A percentile compares a stretch with the other conserved stretches of the same genome.
Conservation (phyloP, 1,140 invertebrate species). For the Drosophila parabipectinata region DNA sequence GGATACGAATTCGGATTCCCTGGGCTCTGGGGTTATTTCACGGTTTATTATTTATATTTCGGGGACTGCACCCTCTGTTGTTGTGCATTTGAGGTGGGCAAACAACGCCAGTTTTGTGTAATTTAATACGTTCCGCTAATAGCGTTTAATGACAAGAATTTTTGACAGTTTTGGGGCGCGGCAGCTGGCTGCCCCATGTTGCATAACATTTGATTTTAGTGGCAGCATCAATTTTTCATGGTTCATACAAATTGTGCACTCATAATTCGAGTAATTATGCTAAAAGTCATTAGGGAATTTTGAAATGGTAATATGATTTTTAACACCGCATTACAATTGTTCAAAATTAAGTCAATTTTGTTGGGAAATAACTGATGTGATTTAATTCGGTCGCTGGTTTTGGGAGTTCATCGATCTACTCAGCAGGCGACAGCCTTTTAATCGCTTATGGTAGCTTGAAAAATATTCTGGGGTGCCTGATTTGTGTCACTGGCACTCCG, state of each 20-base stretch:
- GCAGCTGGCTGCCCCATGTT: neutral
- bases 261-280: slow-evolving; percentile 53
- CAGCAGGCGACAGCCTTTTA: slow-evolving; percentile 34
- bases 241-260: slow-evolving; percentile 31
- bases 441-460: neutral
- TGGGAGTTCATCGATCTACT: slow-evolving; percentile 15
- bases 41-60: slow-evolving; percentile 68
- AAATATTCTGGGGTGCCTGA: slow-evolving; percentile 4
- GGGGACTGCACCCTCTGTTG: slow-evolving; percentile 26
- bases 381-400: slow-evolving; percentile 24
- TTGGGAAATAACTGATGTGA: slow-evolving; percentile 20
- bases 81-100: slow-evolving; percentile 49
- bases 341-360: slow-evolving; percentile 21
- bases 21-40: slow-evolving; percentile 14
- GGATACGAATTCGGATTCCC: slow-evolving; percentile 3
- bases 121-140: slow-evolving; percentile 72
- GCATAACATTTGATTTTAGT: slow-evolving; percentile 56
- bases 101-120: slow-evolving; percentile 55
- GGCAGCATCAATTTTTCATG: slow-evolving; percentile 61
- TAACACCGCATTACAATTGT: slow-evolving; percentile 20
- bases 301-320: slow-evolving; percentile 41
- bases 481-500: slow-evolving; percentile 33
- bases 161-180: slow-evolving; percentile 50
- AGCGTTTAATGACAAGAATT: slow-evolving; percentile 63
- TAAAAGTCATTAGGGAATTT: slow-evolving; percentile 38